A percentile compares a stretch with the other conserved stretches of the same genome.
These are phyloP conservation scores for Palythoa heliodiscus DNA, from an alignment of 92 coral and sea anemone genomes.

Conservation along the genomic window DNA sequence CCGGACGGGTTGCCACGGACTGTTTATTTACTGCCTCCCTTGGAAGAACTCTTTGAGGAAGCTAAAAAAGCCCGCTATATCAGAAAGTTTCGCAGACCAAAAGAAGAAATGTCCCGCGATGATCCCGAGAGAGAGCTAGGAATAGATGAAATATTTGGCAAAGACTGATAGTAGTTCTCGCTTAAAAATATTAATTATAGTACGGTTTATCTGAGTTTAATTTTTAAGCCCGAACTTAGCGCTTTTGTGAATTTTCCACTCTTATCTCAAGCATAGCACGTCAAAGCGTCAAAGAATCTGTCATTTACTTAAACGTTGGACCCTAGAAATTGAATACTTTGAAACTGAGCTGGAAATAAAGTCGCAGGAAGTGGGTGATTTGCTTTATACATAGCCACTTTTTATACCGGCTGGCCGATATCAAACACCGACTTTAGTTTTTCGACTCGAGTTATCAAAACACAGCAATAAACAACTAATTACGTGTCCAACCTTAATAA, in stretches of 20 bases:
- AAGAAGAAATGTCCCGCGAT: constrained; percentile 60
- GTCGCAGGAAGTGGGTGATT: too few species aligned
- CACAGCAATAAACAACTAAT: too few species aligned
- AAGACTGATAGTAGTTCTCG: constrained; percentile 23
- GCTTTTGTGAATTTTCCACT: not conserved
- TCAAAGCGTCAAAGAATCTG: not conserved
- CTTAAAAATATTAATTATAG: not conserved
- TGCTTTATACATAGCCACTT: too few species aligned
- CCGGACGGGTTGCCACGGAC: constrained; percentile 97
- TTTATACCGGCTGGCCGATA: too few species aligned
- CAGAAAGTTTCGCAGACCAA: constrained; percentile 70
- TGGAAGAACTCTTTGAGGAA: constrained; percentile 76
- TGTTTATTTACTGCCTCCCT: constrained; percentile 85
- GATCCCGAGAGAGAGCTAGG: constrained; percentile 94
- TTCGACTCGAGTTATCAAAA: too few species aligned
- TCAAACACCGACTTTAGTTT: too few species aligned
- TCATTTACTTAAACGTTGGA: too few species aligned
- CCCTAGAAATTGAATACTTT: too few species aligned
- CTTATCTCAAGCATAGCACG: not conserved
- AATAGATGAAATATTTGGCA: constrained; percentile 92
- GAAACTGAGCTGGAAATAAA: too few species aligned
- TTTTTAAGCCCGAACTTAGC: not conserved
- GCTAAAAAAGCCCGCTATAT: constrained; percentile 96
- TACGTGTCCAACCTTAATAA: too few species aligned
- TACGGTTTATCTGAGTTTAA: not conserved